Conservation (phyloP, 1,140 invertebrate species). For the Melitaea cinxia region DNA sequence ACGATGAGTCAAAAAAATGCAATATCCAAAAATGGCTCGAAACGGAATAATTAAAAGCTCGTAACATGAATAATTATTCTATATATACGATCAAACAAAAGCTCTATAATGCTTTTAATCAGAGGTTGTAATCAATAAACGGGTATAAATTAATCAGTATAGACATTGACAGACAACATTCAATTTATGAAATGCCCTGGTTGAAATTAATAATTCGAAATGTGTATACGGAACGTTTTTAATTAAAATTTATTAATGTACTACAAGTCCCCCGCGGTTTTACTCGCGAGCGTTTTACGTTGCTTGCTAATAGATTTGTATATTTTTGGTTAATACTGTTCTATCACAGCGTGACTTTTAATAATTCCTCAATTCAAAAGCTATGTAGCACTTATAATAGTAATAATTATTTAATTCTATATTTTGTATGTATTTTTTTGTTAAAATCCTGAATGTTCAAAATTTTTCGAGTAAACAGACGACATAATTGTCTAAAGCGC, state of each 20-base stretch:
- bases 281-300: too few species aligned
- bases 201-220: constrained; percentile 8
- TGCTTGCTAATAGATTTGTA: too few species aligned
- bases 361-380: too few species aligned
- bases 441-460: too few species aligned
- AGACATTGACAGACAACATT: constrained; percentile 13
- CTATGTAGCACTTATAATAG: too few species aligned
- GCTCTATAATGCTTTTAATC: constrained; percentile 14
- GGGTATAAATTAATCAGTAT: constrained; percentile 8
- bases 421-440: too few species aligned
- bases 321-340: too few species aligned
- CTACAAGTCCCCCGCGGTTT: too few species aligned
- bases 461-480: too few species aligned
- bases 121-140: constrained; percentile 8
- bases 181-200: constrained; percentile 8
- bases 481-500: too few species aligned
- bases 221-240: constrained; percentile 2
- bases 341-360: too few species aligned
- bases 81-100: constrained; percentile 16
- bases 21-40: not conserved
- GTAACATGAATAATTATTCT: constrained; percentile 1
- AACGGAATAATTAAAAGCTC: not conserved
- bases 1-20: not conserved
- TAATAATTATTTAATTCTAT: too few species aligned
- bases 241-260: constrained; percentile 8